A percentile compares a stretch with the other conserved stretches of the same genome.
These are phyloP conservation scores for Drosophila bifasciata DNA, from an alignment of 1,140 invertebrate species.

Conservation along the genomic window DNA sequence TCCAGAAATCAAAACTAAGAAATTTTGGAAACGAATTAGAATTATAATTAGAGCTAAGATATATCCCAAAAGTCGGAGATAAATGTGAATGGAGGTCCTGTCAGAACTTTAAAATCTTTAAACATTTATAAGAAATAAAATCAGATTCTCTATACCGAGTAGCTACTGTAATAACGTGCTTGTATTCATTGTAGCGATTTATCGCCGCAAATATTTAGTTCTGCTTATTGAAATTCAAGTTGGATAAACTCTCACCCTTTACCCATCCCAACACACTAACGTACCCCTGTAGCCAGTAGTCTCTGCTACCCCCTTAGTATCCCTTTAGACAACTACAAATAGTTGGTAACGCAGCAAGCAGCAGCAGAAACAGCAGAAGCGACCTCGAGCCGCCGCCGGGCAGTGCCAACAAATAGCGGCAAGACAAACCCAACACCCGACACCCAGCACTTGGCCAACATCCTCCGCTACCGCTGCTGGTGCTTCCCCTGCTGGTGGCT, in stretches of 20 bases:
- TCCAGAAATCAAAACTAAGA: not conserved
- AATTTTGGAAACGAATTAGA: too few relatives aligned
- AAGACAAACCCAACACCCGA: conserved; percentile 28
- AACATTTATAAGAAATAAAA: too few relatives aligned
- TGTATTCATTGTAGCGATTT: conserved; percentile 59
- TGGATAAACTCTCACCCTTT: conserved; percentile 19
- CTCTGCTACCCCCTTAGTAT: not conserved
- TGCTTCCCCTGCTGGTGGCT: not conserved
- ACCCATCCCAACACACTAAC: not conserved
- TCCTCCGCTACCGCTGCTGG: not conserved
- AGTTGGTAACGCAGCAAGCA: conserved; percentile 28
- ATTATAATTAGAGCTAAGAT: too few relatives aligned
- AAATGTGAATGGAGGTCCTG: too few relatives aligned
- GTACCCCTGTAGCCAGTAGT: too few relatives aligned
- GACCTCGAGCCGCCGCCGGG: conserved; percentile 40
- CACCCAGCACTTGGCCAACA: conserved; percentile 56
- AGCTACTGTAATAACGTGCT: conserved; percentile 18
- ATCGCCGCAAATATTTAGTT: conserved; percentile 63
- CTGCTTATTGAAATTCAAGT: conserved; percentile 76
- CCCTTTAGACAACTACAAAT: conserved; percentile 22
- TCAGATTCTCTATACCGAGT: not conserved
- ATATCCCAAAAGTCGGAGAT: too few relatives aligned
- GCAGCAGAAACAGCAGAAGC: conserved; percentile 54
- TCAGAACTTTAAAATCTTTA: too few relatives aligned
- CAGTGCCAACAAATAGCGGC: conserved; percentile 44